Percentiles rank a stretch among this genome's conserved stretches.
Evolutionary conservation across 2,113 vertebrate species (phyloP).

Genomic region (Saccopteryx bilineata): DNA sequence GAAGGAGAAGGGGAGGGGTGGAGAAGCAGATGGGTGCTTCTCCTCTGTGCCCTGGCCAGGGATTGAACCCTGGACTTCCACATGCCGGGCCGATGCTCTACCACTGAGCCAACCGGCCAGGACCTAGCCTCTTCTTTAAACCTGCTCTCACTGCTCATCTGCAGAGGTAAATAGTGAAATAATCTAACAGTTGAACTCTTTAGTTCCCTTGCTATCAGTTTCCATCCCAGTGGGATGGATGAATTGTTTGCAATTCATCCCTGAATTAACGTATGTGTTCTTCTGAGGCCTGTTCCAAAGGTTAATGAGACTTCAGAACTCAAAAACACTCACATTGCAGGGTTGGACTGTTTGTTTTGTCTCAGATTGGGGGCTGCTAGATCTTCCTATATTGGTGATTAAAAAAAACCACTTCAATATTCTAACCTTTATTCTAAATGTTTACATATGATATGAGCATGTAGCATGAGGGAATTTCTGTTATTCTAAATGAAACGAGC

Average conservation of each 20-base stretch:
- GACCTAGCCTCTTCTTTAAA: background rate
- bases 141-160: background rate
- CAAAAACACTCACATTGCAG: background rate
- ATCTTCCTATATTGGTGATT: background rate
- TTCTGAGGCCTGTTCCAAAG: slow-evolving; percentile 36
- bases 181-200: background rate
- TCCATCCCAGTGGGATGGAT: background rate
- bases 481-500: slow-evolving; percentile 27
- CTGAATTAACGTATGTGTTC: background rate
- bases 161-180: slow-evolving; percentile 1
- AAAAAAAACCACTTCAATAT: background rate
- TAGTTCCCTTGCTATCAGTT: background rate
- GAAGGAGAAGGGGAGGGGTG: too few species aligned
- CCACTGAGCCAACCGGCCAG: too few species aligned
- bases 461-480: background rate
- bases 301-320: slow-evolving; percentile 43
- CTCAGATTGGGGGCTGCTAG: slow-evolving; percentile 22
- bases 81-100: too few species aligned
- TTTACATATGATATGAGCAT: background rate
- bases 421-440: background rate
- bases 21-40: too few species aligned
- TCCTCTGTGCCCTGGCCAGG: too few species aligned
- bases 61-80: too few species aligned
- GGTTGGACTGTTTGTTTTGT: background rate
- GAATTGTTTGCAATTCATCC: background rate